Evolutionary conservation across 2,113 vertebrate genomes (phyloP), one percentile per base, ranked within the genome.

Genomic region (Paralichthys olivaceus): DNA sequence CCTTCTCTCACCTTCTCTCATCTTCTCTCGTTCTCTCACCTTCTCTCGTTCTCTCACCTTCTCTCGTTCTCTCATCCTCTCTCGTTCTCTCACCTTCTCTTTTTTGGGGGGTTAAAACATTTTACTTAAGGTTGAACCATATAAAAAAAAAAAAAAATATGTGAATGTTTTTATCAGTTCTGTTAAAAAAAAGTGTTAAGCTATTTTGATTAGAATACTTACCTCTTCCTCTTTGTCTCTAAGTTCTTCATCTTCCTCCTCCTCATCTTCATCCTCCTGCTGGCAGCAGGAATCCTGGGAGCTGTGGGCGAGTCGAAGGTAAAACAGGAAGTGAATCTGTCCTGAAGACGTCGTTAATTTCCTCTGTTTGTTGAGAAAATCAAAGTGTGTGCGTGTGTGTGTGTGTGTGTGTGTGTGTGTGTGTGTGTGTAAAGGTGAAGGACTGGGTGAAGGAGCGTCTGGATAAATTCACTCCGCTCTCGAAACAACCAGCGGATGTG

Each of bases 191-290:
- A n/a, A n/a, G n/a, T n/a, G n/a, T n/a, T n/a, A n/a, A 7, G 32
- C 32, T 22, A n/a, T 51, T 53, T 53, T 47, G 1, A 53, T 53
- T 53, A 22, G 20, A 8, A 53, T 25, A 12, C 53, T 12, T 17
- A 49, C 6, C 7, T 7, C 23, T 22, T 14, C 28, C 23, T 15
- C 1, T 5, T 43, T 19, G 47, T 22, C 8, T 12, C 34, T 29
- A 74, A 94, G 93, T 94, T 94, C 79, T 94, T 94, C 87, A 82
- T 92, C 78, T 61, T 72, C 61, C 90, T 94, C 45, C 87, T 94
- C 23, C 0, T 92, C 81, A 93, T 94, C 86, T 94, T 94, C 83
- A 62, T 90, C 80, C 90, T 94, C 28, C 88, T 94, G 75, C 4
- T 93, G 88, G 91, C 84, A 0, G 90, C 92, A 0, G 93, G 93